These are phyloP conservation scores for Micropoecilia bifurca DNA, from an alignment of 2,797 vertebrate species.

Conservation along the genomic window DNA sequence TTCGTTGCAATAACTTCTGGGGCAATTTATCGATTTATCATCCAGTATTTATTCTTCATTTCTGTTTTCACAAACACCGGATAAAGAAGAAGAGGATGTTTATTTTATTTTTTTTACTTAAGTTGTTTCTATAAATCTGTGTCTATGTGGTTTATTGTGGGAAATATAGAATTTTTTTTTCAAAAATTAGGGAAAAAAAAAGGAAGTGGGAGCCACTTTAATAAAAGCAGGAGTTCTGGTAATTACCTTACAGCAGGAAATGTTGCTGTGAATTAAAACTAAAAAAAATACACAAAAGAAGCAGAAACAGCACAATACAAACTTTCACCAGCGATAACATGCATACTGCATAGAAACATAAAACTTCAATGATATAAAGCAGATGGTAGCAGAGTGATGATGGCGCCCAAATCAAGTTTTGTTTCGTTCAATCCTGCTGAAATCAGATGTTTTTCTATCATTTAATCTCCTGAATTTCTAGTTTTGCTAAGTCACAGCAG, in stretches of 20 bases:
- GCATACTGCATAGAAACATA: background rate
- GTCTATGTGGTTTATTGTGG: too few relatives aligned
- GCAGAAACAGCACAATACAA: too few relatives aligned
- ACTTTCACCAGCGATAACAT: background rate
- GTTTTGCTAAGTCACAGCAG: constrained; percentile 6
- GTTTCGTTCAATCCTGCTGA: background rate
- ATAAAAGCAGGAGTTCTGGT: background rate
- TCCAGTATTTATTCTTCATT: too few relatives aligned
- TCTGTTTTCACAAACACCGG: too few relatives aligned
- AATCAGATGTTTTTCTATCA: background rate
- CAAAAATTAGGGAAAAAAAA: too few relatives aligned
- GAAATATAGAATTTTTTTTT: too few relatives aligned
- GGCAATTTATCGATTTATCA: too few relatives aligned
- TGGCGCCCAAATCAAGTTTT: background rate
- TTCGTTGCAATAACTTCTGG: too few relatives aligned
- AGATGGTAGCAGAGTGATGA: background rate
- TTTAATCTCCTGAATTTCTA: background rate
- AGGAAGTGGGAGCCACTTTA: background rate
- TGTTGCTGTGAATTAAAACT: background rate
- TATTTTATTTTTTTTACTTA: too few relatives aligned
- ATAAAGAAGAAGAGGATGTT: too few relatives aligned
- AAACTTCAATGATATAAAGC: background rate
- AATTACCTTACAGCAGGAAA: background rate
- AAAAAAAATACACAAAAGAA: too few relatives aligned
- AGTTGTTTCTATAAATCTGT: too few relatives aligned